Percentiles rank a stretch among this genome's conserved stretches.
These are phyloP conservation scores for Meta bourneti DNA, from an alignment of 2,888 invertebrate genomes.

Conservation along the genomic window DNA sequence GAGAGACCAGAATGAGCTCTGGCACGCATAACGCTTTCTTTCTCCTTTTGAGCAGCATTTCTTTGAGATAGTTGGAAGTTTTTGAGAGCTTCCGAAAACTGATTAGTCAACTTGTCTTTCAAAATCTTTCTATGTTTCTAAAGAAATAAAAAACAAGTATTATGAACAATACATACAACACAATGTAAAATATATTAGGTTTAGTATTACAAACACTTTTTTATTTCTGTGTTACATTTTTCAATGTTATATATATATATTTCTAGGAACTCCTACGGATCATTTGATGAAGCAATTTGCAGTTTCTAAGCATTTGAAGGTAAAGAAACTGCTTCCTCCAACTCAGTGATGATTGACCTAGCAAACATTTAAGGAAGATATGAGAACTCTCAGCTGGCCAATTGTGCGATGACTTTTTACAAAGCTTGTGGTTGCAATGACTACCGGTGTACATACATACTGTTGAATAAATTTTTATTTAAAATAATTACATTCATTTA, in stretches of 20 bases:
- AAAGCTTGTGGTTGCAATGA: no score
- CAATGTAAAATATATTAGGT: not conserved
- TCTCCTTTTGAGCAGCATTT: constrained; percentile 93
- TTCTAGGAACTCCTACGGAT: no score
- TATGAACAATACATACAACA: not conserved
- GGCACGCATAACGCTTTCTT: constrained; percentile 88
- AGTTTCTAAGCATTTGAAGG: no score
- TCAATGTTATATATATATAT: not conserved
- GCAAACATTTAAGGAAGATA: no score
- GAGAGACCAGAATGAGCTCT: constrained; percentile 77
- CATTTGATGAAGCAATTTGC: no score
- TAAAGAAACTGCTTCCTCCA: no score
- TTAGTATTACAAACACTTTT: not conserved
- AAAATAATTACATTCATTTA: no score
- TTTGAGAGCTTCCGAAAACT: constrained; percentile 93
- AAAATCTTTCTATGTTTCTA: constrained; percentile 92
- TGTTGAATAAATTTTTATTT: no score
- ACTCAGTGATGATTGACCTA: no score
- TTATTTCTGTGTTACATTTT: not conserved
- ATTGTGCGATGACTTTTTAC: no score
- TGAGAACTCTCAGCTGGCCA: no score
- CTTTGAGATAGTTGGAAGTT: constrained; percentile 91
- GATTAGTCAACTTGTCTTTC: constrained; percentile 92
- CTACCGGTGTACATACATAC: no score
- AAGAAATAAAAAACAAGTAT: constrained; percentile 29